These are phyloP conservation scores for Habropoda laboriosa DNA, from an alignment of 1,140 invertebrate species.

Conservation along the genomic window DNA sequence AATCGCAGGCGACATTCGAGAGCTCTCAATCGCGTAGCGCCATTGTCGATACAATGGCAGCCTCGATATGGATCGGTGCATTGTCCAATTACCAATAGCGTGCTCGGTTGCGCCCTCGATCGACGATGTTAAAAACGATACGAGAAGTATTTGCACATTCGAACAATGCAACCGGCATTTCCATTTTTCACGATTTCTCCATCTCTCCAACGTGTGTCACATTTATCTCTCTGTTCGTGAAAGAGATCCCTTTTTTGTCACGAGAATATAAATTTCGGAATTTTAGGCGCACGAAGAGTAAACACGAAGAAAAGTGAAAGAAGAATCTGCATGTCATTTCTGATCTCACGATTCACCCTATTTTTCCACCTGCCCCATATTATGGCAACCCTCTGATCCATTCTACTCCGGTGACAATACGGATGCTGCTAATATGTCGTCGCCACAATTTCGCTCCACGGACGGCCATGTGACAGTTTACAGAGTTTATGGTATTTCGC, in stretches of 20 bases:
- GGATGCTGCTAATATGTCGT: conserved; percentile 51
- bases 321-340: conserved; percentile 19
- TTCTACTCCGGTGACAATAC: conserved; percentile 23
- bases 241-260: conserved; percentile 3
- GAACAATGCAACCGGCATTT: no score
- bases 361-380: conserved; percentile 49
- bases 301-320: neutral
- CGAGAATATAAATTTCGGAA: neutral
- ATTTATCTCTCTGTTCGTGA: no score
- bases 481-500: conserved; percentile 43
- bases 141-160: neutral
- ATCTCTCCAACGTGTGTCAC: no score
- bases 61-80: conserved; percentile 58
- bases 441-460: conserved; percentile 23
- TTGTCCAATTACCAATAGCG: conserved; percentile 41
- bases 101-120: conserved; percentile 17
- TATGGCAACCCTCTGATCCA: conserved; percentile 5
- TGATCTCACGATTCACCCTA: neutral
- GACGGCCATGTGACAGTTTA: conserved; percentile 36
- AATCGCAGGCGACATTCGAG: conserved; percentile 37
- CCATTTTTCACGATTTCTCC: neutral
- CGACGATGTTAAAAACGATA: conserved; percentile 7
- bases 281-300: neutral
- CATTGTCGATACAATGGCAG: conserved; percentile 47
- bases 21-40: conserved; percentile 36